phyloP scores from a whole-genome alignment of 2,797 vertebrate genomes.

The Cossypha polioptera region DNA sequence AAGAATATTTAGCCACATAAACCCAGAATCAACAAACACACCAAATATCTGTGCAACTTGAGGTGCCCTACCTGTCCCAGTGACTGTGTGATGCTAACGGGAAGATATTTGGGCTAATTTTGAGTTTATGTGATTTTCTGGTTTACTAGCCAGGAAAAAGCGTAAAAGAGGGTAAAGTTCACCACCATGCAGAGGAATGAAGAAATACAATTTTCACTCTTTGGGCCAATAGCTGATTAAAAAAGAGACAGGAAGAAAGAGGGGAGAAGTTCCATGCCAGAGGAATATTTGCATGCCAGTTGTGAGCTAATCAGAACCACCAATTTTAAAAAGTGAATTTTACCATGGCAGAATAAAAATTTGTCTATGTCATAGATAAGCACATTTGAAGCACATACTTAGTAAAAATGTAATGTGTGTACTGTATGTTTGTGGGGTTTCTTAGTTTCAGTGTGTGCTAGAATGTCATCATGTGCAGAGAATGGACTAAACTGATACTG shows the following conservation, averaged over 20 bases:
- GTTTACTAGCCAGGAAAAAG: neutral
- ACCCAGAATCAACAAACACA: neutral
- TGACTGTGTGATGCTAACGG: fast-evolving
- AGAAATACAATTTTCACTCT: neutral
- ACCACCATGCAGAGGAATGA: neutral
- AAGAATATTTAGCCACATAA: neutral
- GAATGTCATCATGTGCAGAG: neutral
- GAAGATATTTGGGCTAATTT: neutral
- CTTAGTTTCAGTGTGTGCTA: neutral
- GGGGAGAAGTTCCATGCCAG: neutral
- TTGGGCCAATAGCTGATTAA: neutral
- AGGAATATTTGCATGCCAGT: neutral
- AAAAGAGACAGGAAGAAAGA: neutral
- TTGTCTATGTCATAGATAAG: neutral
- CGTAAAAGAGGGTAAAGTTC: neutral
- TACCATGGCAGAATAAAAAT: neutral
- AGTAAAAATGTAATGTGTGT: neutral
- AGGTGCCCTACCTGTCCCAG: fast-evolving
- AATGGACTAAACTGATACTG: neutral
- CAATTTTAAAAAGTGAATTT: neutral
- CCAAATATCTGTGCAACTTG: fast-evolving
- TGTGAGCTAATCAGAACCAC: neutral
- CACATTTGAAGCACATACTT: neutral
- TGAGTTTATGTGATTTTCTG: neutral
- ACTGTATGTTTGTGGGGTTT: neutral